Conservation (phyloP, 37 sponge, comb jelly and placozoan species). For the Dysidea cf. avara region DNA sequence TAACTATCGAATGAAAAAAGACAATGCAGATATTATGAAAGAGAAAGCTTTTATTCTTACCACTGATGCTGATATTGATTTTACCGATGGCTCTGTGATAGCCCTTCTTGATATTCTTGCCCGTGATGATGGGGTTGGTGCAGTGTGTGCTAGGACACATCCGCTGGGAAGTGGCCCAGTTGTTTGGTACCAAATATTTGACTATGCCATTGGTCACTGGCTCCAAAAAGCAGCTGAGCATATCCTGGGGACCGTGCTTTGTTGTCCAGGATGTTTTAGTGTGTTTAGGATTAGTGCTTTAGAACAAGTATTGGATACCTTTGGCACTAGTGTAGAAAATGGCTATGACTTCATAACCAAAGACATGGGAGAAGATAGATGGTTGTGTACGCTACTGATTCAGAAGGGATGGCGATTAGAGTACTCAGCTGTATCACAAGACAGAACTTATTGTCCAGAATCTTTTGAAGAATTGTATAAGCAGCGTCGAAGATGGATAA, state of each 20-base stretch:
- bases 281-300: slow-evolving; percentile 90
- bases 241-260: slow-evolving; percentile 84
- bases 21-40: background rate
- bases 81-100: too few species aligned
- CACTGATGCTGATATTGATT: too few species aligned
- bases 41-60: slow-evolving; percentile 89
- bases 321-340: slow-evolving; percentile 65
- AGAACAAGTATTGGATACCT: slow-evolving; percentile 56
- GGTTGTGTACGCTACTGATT: too few species aligned
- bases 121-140: too few species aligned
- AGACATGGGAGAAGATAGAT: slow-evolving; percentile 96
- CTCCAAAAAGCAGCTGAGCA: too few species aligned
- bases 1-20: slow-evolving; percentile 48
- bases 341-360: slow-evolving; percentile 89
- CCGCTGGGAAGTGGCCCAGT: slow-evolving; percentile 78
- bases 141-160: slow-evolving; percentile 81
- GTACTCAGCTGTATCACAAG: too few species aligned
- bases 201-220: too few species aligned
- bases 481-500: slow-evolving; percentile 88
- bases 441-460: slow-evolving; percentile 78
- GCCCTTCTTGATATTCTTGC: too few species aligned
- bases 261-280: slow-evolving; percentile 91
- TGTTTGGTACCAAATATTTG: too few species aligned
- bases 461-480: slow-evolving; percentile 83
- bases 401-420: too few species aligned